A percentile compares a stretch with the other conserved stretches of the same genome.
These are phyloP conservation scores for Tenebrio molitor DNA, from an alignment of 1,140 invertebrate genomes.

Conservation along the genomic window DNA sequence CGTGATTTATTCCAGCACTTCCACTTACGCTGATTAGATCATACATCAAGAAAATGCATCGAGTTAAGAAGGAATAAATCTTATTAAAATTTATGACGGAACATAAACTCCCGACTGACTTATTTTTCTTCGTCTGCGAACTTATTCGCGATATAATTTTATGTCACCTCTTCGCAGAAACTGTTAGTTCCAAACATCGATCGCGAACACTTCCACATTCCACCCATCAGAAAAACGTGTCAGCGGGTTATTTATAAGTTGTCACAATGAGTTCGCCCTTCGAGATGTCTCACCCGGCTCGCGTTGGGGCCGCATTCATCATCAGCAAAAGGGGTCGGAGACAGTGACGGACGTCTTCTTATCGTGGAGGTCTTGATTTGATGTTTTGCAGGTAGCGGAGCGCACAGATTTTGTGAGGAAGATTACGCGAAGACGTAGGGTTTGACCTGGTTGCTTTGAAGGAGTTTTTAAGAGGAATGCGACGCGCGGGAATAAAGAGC, in stretches of 20 bases:
- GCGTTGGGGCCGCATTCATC: conserved; percentile 9
- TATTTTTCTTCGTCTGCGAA: conserved; percentile 28
- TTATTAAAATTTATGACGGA: conserved; percentile 32
- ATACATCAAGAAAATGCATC: conserved; percentile 32
- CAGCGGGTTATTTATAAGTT: too few relatives aligned
- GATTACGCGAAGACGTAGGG: conserved; percentile 2
- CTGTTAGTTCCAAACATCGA: not conserved
- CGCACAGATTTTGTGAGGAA: not conserved
- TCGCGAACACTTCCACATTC: too few relatives aligned
- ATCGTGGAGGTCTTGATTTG: conserved; percentile 24
- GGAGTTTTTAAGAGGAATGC: conserved; percentile 1
- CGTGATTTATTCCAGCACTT: conserved; percentile 18
- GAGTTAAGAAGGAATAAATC: conserved; percentile 38
- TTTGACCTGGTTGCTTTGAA: conserved; percentile 3
- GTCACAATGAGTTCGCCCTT: too few relatives aligned
- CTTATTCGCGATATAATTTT: not conserved
- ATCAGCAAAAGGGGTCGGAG: conserved; percentile 1
- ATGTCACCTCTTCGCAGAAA: not conserved
- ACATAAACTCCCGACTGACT: conserved; percentile 17
- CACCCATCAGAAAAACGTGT: too few relatives aligned
- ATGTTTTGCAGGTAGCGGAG: conserved; percentile 25
- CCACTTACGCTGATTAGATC: conserved; percentile 25
- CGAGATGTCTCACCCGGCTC: too few relatives aligned
- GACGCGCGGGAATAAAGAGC: not conserved
- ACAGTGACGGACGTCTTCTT: conserved; percentile 17